These are phyloP conservation scores for Meriones psammophilus DNA, from an alignment of 2,797 vertebrate genomes.

Conservation along the genomic window DNA sequence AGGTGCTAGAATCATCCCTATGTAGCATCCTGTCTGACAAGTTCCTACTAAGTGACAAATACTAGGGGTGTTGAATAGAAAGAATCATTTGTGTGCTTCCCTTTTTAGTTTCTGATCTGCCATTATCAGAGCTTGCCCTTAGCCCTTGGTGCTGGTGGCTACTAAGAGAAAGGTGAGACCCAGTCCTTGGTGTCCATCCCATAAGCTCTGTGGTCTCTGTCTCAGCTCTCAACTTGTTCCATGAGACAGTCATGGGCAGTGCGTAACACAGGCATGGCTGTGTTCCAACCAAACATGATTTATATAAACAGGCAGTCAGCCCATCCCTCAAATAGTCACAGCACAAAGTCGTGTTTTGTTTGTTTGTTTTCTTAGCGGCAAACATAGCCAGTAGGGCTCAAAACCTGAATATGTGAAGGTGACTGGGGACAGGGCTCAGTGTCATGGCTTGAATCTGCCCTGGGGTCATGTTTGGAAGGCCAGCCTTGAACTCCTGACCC, in stretches of 20 bases:
- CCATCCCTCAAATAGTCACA: not conserved
- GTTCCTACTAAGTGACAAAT: not conserved
- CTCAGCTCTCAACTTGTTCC: not conserved
- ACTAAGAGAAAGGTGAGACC: not conserved
- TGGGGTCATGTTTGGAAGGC: not conserved
- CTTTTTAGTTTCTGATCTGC: not conserved
- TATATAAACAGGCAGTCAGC: not conserved
- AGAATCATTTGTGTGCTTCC: not conserved
- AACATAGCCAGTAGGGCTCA: not conserved
- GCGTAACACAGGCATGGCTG: not conserved
- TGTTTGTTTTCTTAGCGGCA: not conserved
- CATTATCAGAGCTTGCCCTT: not conserved
- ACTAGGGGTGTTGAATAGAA: not conserved
- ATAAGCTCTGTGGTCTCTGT: not conserved
- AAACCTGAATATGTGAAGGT: not conserved
- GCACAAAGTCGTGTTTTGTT: not conserved
- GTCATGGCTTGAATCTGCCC: no score
- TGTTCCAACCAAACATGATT: not conserved
- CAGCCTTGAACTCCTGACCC: not conserved
- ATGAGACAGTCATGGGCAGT: not conserved
- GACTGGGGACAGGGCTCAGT: not conserved
- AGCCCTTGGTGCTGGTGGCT: not conserved
- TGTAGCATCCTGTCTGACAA: not conserved
- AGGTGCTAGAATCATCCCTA: not conserved
- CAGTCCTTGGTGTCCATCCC: not conserved